Evolutionary conservation across 2,113 vertebrate species (phyloP).

Genomic region (Sinocyclocheilus anshuiensis): DNA sequence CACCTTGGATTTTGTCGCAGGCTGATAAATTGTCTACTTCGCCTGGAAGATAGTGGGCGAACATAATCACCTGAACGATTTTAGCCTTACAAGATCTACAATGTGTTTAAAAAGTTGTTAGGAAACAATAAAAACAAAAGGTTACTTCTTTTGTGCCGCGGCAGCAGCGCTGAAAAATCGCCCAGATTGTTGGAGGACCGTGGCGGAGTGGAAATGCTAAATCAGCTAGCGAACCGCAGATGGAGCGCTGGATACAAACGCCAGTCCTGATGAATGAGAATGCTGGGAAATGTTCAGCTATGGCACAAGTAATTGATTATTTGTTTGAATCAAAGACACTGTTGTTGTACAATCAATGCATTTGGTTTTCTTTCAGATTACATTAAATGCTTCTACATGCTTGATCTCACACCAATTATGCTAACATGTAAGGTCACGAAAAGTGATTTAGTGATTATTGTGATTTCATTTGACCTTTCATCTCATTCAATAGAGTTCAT

Average conservation of each 20-base stretch:
- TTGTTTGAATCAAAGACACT: background rate
- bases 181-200: background rate
- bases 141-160: background rate
- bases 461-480: background rate
- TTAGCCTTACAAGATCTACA: constrained; percentile 11
- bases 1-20: constrained; percentile 36
- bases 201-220: background rate
- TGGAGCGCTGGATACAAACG: background rate
- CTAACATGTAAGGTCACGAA: background rate
- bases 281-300: background rate
- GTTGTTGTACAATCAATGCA: background rate
- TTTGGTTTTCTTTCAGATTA: background rate
- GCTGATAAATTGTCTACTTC: constrained; percentile 51
- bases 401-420: background rate
- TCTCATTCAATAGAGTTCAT: background rate
- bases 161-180: background rate
- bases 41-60: constrained; percentile 35
- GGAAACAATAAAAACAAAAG: constrained; percentile 26
- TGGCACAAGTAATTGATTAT: no score
- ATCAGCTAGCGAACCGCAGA: background rate
- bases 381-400: background rate
- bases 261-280: background rate
- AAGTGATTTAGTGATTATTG: background rate
- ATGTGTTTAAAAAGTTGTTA: constrained; percentile 17
- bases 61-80: constrained; percentile 33